Base-by-base conservation (phyloP, 2,113 vertebrate genomes). In the Ophiodon elongatus region DNA sequence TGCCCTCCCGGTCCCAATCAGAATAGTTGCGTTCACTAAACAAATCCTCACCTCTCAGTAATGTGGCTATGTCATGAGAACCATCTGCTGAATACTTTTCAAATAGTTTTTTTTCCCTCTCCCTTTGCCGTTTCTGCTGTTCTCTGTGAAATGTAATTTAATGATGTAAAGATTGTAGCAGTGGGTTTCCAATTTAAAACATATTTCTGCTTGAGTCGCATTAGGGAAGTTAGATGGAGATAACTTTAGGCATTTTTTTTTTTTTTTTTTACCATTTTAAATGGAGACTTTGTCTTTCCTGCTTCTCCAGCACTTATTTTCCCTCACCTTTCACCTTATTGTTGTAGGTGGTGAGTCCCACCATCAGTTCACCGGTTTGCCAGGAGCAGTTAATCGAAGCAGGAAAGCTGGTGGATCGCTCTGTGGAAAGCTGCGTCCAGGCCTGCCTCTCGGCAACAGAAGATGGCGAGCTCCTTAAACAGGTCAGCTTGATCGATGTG, bases 341-440 rank as follows among this genome's bases (percentile, higher is more conserved):
- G n/a, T 59, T 31, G 8, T 87, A 99, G 98, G 98, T 99, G 60
- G 98, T 99, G 83, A 99, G 98, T 79, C 98, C 98, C 50, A 99
- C 98, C 87, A 99, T 99, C 93, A 99, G 98, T 85, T 99, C 98
- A 4, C 98, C 98, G 0, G 98, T 99, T 86, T 99, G 98, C 56
- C 98, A 99, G 95, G 98, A 99, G 63, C 98, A 99, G 94, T 93
- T 99, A 75, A 97, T 99, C 0, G 98, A 99, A 93, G 98, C 98
- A 0, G 98, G 98, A 5, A 97, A 98, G 79, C 95, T 99, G 66
- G 98, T 99, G 83, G 98, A 99, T 75, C 98, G 98, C 45, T 99
- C 98, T 0, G 98, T 99, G 93, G 98, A 99, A 88, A 97, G 97
- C 92, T 99, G 97, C 0, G 96, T 99, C 75, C 95, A 96, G 7